phyloP scores from a whole-genome alignment of 2,888 invertebrate species.

The Lepidocyrtoides sp. region DNA sequence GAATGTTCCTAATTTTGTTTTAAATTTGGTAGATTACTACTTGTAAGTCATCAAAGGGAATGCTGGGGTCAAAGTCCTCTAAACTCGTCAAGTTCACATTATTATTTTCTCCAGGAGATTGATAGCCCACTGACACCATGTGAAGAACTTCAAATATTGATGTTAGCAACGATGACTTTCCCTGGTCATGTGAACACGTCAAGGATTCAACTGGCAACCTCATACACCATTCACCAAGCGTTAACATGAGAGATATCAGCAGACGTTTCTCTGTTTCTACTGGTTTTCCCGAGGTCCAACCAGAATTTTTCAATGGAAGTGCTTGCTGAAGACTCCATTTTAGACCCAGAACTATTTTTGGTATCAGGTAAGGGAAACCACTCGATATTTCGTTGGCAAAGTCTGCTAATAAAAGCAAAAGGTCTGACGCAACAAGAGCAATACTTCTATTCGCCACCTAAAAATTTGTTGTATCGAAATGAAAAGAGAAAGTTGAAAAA shows the following conservation, averaged over 20 bases:
- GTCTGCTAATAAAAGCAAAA: slow-evolving; percentile 92
- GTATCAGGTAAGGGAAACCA: slow-evolving; percentile 92
- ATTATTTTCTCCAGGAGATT: slow-evolving; percentile 73
- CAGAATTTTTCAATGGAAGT: slow-evolving; percentile 81
- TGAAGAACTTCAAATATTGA: slow-evolving; percentile 89
- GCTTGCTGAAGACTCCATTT: slow-evolving; percentile 83
- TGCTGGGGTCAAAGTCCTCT: slow-evolving; percentile 92
- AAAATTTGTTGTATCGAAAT: background rate
- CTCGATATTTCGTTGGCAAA: slow-evolving; percentile 91
- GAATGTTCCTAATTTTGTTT: too few species aligned
- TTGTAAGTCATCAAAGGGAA: slow-evolving; percentile 90
- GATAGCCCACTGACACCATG: slow-evolving; percentile 83
- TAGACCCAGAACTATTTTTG: slow-evolving; percentile 88
- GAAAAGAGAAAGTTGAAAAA: slow-evolving; percentile 14
- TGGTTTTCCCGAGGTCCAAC: slow-evolving; percentile 86
- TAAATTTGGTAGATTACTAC: too few species aligned
- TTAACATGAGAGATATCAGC: slow-evolving; percentile 93
- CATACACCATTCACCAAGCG: slow-evolving; percentile 98
- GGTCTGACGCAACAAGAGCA: slow-evolving; percentile 94
- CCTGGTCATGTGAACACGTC: slow-evolving; percentile 84
- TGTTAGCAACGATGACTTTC: slow-evolving; percentile 89
- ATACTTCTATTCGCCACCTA: slow-evolving; percentile 93
- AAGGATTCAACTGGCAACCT: slow-evolving; percentile 88
- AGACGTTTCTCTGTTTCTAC: slow-evolving; percentile 90
- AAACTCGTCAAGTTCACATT: slow-evolving; percentile 87